Base-by-base conservation (phyloP, 1,140 invertebrate genomes). In the Lysiphlebus fabarum region DNA sequence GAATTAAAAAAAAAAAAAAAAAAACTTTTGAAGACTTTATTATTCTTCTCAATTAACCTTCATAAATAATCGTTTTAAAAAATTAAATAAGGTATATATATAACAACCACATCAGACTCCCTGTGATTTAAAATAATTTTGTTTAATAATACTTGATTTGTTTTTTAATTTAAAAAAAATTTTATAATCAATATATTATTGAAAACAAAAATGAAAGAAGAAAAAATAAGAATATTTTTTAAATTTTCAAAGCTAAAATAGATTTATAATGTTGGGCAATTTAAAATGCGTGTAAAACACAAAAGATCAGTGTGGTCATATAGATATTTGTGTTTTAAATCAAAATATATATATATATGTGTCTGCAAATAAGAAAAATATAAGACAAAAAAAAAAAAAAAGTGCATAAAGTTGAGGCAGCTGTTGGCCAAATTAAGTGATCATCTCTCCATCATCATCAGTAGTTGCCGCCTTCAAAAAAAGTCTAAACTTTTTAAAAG, bases 401-500 rank as follows among this genome's bases (percentile, higher is more conserved):
- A 57, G 53, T 64, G 47, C 11, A 3, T 11, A 67, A 68, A 64
- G 71, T 68, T 66, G 72, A 73, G 72, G 75, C 77, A 77, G 77
- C 76, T 79, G 77, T 77, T 79, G 75, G 75, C 74, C 75, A 79
- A 79, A 79, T 79, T 79, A 78, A 79, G 77, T 76, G 77, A 77
- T 79, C 75, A 79, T 77, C 77, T 79, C 75, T 73, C 77, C 75
- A 77, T 79, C 75, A 77, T 79, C 75, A 76, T 77, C 73, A 73
- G 73, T 72, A 66, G 67, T 26, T 68, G 73, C 74, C 74, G 72
- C 71, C 70, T 69, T 67, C 68, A 62, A 73, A 66, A 65, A 62
- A 67, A 66, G 64, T 26, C 17, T 26, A 26, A 26, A 26, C 17
- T 26, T 26, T 26, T 26, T 26, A 26, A 26, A 26, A 26, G 17